These are phyloP conservation scores for Ailuropoda melanoleuca DNA, from an alignment of 2,113 vertebrate genomes.

Conservation along the genomic window DNA sequence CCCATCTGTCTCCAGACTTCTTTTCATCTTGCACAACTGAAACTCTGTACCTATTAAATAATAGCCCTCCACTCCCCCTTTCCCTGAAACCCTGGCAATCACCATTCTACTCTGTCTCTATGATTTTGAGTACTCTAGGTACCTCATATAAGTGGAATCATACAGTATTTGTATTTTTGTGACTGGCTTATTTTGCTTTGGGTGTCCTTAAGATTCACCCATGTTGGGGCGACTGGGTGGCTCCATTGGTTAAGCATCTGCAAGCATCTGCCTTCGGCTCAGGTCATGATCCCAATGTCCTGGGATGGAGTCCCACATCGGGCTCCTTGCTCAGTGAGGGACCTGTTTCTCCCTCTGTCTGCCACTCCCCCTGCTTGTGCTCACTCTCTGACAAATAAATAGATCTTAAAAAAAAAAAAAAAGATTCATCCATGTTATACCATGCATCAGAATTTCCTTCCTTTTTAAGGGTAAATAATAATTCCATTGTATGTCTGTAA, in stretches of 20 bases:
- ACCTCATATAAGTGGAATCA: neutral
- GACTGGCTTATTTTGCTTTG: neutral
- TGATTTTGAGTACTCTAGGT: neutral
- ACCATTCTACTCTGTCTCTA: rapidly evolving
- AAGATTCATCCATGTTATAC: neutral
- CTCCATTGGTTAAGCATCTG: too few species aligned
- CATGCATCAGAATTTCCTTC: neutral
- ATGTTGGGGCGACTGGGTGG: neutral
- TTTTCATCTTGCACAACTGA: neutral
- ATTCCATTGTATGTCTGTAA: neutral
- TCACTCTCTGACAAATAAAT: neutral
- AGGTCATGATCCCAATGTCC: too few species aligned
- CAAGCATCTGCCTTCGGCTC: too few species aligned
- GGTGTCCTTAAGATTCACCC: neutral
- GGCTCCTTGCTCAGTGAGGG: neutral
- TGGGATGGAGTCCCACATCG: neutral
- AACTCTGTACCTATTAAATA: neutral
- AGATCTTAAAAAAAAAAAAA: neutral
- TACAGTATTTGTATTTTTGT: neutral
- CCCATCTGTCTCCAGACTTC: neutral
- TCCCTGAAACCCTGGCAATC: neutral
- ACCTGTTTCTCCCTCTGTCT: neutral
- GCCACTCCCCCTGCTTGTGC: neutral
- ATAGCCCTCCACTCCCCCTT: neutral
- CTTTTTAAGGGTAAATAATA: neutral